phyloP scores from a whole-genome alignment of 2,888 invertebrate species.

The Tetragonula carbonaria region DNA sequence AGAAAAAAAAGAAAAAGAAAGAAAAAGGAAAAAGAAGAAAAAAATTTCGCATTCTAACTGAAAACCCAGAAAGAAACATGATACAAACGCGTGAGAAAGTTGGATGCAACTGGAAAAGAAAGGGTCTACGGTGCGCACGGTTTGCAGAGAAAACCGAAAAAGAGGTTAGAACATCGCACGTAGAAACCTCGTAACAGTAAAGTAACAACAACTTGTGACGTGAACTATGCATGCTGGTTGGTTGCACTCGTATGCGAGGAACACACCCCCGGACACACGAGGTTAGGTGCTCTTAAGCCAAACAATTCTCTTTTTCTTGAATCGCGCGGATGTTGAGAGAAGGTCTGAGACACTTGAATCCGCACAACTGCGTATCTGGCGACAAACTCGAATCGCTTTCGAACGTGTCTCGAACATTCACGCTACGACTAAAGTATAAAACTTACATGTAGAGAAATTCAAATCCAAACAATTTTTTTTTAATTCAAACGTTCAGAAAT shows the following conservation, averaged over 20 bases:
- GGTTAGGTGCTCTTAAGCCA: slow-evolving; percentile 1
- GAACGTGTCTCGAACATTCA: no score
- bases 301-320: not conserved
- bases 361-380: no score
- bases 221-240: not conserved
- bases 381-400: no score
- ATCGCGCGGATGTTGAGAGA: not conserved
- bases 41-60: not conserved
- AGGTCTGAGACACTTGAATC: no score
- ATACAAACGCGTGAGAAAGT: not conserved
- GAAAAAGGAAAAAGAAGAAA: not conserved
- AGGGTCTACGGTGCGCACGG: not conserved
- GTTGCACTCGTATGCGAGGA: not conserved
- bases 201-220: slow-evolving; percentile 12
- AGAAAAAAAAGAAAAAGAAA: no score
- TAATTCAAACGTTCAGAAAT: no score
- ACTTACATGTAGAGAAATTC: no score
- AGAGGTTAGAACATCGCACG: not conserved
- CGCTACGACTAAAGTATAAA: no score
- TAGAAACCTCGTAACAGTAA: not conserved
- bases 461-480: no score
- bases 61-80: not conserved
- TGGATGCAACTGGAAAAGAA: not conserved
- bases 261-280: not conserved
- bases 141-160: slow-evolving; percentile 8